phyloP scores from a whole-genome alignment of 2,797 vertebrate species.

The Tamandua tetradactyla region DNA sequence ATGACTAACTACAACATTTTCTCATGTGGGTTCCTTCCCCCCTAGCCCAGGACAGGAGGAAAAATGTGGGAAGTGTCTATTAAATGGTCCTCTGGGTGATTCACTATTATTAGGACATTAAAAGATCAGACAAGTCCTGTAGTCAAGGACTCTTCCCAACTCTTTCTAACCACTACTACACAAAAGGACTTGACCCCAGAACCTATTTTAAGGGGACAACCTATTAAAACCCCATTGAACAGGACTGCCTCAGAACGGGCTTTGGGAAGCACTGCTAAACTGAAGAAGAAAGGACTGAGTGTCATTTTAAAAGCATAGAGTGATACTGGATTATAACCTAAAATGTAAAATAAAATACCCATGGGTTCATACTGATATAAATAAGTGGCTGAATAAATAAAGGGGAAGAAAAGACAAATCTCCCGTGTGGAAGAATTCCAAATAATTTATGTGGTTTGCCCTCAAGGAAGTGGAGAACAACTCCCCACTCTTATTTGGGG shows the following conservation, averaged over 20 bases:
- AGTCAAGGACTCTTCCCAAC: background rate
- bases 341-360: background rate
- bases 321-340: background rate
- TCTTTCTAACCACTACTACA: background rate
- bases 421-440: background rate
- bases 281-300: background rate
- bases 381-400: background rate
- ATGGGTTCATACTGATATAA: background rate
- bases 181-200: slow-evolving; percentile 36
- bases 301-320: background rate
- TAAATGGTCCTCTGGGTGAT: background rate
- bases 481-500: background rate
- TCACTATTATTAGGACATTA: background rate
- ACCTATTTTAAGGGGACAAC: slow-evolving; percentile 59
- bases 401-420: background rate
- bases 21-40: background rate
- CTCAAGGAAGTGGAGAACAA: background rate
- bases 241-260: slow-evolving; percentile 40
- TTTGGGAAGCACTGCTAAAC: background rate
- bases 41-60: background rate
- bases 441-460: background rate
- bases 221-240: slow-evolving; percentile 45
- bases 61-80: background rate
- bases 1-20: background rate
- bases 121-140: slow-evolving; percentile 43